These are phyloP conservation scores for Leptosomus discolor DNA, from an alignment of 2,113 vertebrate species.

Conservation along the genomic window DNA sequence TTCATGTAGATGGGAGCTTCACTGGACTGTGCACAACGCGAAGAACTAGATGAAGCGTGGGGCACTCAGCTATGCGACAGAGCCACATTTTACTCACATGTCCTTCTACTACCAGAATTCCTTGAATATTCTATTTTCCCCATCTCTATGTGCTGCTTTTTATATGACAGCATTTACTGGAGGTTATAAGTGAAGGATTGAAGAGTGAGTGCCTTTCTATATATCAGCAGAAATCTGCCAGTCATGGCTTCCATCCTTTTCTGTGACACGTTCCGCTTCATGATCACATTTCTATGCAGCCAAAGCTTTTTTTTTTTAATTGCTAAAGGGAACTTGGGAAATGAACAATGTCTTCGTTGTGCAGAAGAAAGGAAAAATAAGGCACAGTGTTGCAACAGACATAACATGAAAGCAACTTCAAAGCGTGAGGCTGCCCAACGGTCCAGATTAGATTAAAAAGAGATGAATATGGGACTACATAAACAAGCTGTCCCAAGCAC, in stretches of 20 bases:
- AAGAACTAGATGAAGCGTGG: not conserved
- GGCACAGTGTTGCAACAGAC: not conserved
- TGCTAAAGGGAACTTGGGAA: not conserved
- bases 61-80: not conserved
- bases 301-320: not conserved
- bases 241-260: not conserved
- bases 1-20: not conserved
- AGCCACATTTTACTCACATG: not conserved
- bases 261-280: not conserved
- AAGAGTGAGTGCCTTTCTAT: not conserved
- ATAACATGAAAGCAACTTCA: not conserved
- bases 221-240: not conserved
- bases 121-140: not conserved
- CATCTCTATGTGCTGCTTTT: not conserved
- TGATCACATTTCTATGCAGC: not conserved
- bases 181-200: not conserved
- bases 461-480: not conserved
- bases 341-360: not conserved
- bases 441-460: not conserved
- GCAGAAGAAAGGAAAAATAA: not conserved
- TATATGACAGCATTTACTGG: not conserved
- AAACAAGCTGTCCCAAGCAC: not conserved
- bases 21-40: not conserved
- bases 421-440: not conserved
- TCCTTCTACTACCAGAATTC: not conserved